Percentiles rank a stretch among this genome's conserved stretches.
Evolutionary conservation across 2,888 invertebrate species (phyloP).

Genomic region (Schrankia costaestrigalis): DNA sequence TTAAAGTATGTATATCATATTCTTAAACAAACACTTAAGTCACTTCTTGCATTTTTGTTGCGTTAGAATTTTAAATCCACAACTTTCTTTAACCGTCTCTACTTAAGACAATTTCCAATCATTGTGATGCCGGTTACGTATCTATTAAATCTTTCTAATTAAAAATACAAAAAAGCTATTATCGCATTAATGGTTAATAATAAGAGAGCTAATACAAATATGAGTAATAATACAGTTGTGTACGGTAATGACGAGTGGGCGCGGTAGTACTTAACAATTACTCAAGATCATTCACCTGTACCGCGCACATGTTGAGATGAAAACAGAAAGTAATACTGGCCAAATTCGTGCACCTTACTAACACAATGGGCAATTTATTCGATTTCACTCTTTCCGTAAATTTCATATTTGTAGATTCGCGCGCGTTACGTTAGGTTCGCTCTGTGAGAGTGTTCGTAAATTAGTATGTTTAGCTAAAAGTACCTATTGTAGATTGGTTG

Average conservation of each 20-base stretch:
- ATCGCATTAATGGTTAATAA: slow-evolving; percentile 15
- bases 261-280: slow-evolving; percentile 36
- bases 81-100: slow-evolving; percentile 23
- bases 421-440: slow-evolving; percentile 26
- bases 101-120: slow-evolving; percentile 22
- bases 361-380: slow-evolving; percentile 76
- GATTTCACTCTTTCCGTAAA: slow-evolving; percentile 76
- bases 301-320: slow-evolving; percentile 55
- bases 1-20: no score
- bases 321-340: slow-evolving; percentile 73
- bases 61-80: slow-evolving; percentile 9
- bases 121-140: slow-evolving; percentile 23
- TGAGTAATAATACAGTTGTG: slow-evolving; percentile 18
- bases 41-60: slow-evolving; percentile 6
- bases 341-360: slow-evolving; percentile 69
- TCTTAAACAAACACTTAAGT: no score
- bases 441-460: slow-evolving; percentile 35
- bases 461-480: slow-evolving; percentile 22
- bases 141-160: slow-evolving; percentile 28
- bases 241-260: slow-evolving; percentile 31
- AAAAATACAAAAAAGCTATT: slow-evolving; percentile 20
- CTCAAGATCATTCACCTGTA: slow-evolving; percentile 48
- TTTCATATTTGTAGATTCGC: slow-evolving; percentile 61
- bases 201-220: slow-evolving; percentile 26
- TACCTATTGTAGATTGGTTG: slow-evolving; percentile 14